These are phyloP conservation scores for Eleginops maclovinus DNA, from an alignment of 2,113 vertebrate genomes.

Conservation along the genomic window DNA sequence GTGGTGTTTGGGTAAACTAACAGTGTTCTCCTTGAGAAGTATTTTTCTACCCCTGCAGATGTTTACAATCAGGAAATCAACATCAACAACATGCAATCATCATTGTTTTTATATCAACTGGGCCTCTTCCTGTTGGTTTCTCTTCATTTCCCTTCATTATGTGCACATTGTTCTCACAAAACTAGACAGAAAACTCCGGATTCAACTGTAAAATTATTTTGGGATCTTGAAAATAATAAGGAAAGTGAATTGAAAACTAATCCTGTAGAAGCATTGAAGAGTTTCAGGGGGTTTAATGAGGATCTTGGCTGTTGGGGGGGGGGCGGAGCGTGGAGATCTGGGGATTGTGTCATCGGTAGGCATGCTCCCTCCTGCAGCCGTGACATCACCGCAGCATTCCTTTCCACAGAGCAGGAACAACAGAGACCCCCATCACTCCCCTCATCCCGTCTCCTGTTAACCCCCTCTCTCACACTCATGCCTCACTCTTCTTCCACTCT, in stretches of 20 bases:
- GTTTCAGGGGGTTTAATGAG: constrained; percentile 66
- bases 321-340: constrained; percentile 63
- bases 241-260: constrained; percentile 34
- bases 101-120: constrained; percentile 27
- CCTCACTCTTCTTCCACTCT: constrained; percentile 32
- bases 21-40: not conserved
- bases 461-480: constrained; percentile 59
- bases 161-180: constrained; percentile 5
- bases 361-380: constrained; percentile 82
- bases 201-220: not conserved
- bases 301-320: constrained; percentile 49
- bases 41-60: constrained; percentile 13
- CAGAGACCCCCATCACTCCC: constrained; percentile 75
- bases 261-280: constrained; percentile 24
- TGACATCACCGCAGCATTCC: constrained; percentile 85
- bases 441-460: constrained; percentile 65
- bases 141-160: constrained; percentile 44
- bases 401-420: constrained; percentile 80
- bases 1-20: not conserved
- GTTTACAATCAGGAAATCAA: constrained; percentile 32
- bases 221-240: not conserved
- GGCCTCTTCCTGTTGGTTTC: constrained; percentile 51
- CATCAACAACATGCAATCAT: constrained; percentile 22
- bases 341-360: constrained; percentile 82
- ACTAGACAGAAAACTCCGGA: not conserved